These are phyloP conservation scores for Meandrusa payeni DNA, from an alignment of 2,888 invertebrate species.

Conservation along the genomic window DNA sequence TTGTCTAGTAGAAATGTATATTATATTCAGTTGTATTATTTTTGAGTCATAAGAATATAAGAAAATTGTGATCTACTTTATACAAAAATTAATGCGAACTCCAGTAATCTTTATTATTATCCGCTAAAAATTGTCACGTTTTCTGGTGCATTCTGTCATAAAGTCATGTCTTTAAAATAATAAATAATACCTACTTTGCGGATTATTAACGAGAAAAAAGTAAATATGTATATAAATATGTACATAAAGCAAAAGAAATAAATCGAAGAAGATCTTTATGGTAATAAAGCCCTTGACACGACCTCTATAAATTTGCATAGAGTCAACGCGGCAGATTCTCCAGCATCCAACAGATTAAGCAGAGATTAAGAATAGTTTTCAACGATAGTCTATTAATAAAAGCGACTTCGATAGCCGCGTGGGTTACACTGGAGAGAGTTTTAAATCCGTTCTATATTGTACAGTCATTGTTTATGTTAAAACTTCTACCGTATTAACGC, in stretches of 20 bases:
- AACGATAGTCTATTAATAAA: conserved; percentile 22
- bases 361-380: conserved; percentile 35
- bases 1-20: no score
- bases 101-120: no score
- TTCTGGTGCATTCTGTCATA: no score
- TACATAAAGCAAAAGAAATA: conserved; percentile 29
- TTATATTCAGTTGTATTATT: no score
- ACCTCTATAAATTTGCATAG: conserved; percentile 38
- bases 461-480: conserved; percentile 13
- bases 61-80: no score
- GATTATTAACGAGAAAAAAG: no score
- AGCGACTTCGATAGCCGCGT: conserved; percentile 13
- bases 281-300: conserved; percentile 34
- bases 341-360: conserved; percentile 35
- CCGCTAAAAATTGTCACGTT: no score
- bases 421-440: conserved; percentile 17
- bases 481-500: conserved; percentile 18
- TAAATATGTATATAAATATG: no score
- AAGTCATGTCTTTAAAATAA: no score
- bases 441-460: conserved; percentile 21
- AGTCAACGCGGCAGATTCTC: conserved; percentile 37
- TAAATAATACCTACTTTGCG: no score
- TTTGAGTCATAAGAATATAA: no score
- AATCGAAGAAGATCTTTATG: conserved; percentile 38
- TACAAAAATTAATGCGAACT: background rate